Conservation (phyloP, 2,797 vertebrate genomes). For the Mionectes olivaceus region DNA sequence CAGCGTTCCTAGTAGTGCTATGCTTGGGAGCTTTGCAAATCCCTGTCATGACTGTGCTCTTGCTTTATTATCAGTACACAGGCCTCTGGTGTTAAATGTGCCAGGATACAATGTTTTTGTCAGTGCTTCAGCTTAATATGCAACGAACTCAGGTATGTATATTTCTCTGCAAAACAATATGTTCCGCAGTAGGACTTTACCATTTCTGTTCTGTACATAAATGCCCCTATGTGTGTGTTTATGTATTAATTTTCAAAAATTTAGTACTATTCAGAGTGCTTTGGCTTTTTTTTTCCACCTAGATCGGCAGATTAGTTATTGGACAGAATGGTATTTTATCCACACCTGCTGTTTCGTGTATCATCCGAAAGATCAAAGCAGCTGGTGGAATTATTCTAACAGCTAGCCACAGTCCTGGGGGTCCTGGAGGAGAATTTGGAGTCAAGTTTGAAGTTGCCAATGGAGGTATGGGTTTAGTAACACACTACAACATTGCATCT, state of each 20-base stretch:
- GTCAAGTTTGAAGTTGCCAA: conserved; percentile 97
- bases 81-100: not conserved
- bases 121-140: not conserved
- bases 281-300: conserved; percentile 22
- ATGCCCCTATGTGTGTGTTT: not conserved
- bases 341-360: conserved; percentile 96
- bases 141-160: fast-evolving
- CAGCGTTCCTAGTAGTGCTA: not conserved
- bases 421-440: conserved; percentile 95
- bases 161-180: not conserved
- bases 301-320: conserved; percentile 97
- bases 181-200: not conserved
- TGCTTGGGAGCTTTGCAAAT: not conserved
- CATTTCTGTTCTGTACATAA: not conserved
- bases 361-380: conserved; percentile 98
- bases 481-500: not conserved
- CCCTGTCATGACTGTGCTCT: not conserved
- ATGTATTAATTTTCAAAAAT: not conserved
- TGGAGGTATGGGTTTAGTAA: conserved; percentile 84
- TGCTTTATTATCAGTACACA: not conserved
- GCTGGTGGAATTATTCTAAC: conserved; percentile 97
- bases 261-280: not conserved
- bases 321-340: conserved; percentile 97
- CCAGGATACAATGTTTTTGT: not conserved
- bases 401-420: conserved; percentile 96